Evolutionary conservation across 2,113 vertebrate genomes (phyloP), one percentile per base, ranked within the genome.

Genomic region (Thryonomys swinderianus): DNA sequence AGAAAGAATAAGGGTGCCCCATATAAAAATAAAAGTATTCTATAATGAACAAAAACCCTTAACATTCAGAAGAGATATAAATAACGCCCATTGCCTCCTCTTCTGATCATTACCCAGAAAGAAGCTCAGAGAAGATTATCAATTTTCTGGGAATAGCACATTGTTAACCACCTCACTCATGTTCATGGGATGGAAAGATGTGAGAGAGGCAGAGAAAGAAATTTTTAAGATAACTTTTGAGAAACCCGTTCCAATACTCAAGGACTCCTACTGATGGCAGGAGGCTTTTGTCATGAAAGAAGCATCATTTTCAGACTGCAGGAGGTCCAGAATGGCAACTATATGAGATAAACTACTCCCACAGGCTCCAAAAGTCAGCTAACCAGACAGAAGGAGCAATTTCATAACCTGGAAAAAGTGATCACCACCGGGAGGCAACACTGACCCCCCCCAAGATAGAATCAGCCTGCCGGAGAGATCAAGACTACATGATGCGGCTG

Each of bases 161-260:
- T 83, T 80, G 66, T 25, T 42, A 27, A 61, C 10, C 25, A 85
- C 37, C 25, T 66, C 42, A 57, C 37, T 66, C 21, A 90, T 37
- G 20, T 89, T 2, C 34, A 71, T 93, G 20, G 42, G 30, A 7
- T 66, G 66, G 37, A 85, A 37, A 21, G 40, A 80, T 10, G 17
- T 86, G 5, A 93, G n/a, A 40, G 34, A 40, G 20, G 21, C 37
- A 90, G 7, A 86, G 16, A 48, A n/a, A 61, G 23, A 95, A 62
- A 34, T 37, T 86, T 76, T 95, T 48, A 93, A 93, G 53, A 18
- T 25, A 71, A 18, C 18, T 48, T 93, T 78, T 85, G 61, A 61
- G 81, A 34, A 53, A 11, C 62, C 2, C 3, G 1, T 89, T 80
- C 42, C 18, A 66, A 37, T 62, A 8, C 5, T 74, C 32, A 91